Conservation (phyloP, 2,797 vertebrate species). For the Fringilla coelebs region DNA sequence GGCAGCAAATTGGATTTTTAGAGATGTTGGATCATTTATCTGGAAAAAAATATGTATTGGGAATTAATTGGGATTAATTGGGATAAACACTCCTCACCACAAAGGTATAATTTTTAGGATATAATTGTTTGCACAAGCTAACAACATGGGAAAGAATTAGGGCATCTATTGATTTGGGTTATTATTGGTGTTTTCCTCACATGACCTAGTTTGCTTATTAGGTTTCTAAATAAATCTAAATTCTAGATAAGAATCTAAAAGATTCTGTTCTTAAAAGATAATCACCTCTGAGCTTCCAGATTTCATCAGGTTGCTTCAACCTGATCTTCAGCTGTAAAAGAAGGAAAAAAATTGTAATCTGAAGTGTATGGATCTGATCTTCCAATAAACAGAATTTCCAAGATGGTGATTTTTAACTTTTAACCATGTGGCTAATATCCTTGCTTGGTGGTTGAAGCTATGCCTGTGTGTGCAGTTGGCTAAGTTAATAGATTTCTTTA, state of each 20-base stretch:
- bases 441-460: background rate
- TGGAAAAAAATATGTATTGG: background rate
- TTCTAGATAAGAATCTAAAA: background rate
- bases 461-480: background rate
- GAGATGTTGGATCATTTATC: background rate
- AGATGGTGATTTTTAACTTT: background rate
- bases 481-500: background rate
- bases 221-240: background rate
- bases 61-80: too few species aligned
- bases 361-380: background rate
- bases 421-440: background rate
- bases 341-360: background rate
- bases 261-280: background rate
- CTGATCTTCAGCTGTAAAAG: background rate
- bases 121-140: background rate
- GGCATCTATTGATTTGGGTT: background rate
- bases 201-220: background rate
- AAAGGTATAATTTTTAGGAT: background rate
- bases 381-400: background rate
- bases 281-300: background rate
- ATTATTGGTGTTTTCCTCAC: background rate
- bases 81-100: rapidly evolving
- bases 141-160: background rate
- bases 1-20: background rate
- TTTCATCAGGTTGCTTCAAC: background rate